A percentile compares a stretch with the other conserved stretches of the same genome.
Evolutionary conservation across 2,113 vertebrate genomes (phyloP).

Genomic region (Anoura caudifer): DNA sequence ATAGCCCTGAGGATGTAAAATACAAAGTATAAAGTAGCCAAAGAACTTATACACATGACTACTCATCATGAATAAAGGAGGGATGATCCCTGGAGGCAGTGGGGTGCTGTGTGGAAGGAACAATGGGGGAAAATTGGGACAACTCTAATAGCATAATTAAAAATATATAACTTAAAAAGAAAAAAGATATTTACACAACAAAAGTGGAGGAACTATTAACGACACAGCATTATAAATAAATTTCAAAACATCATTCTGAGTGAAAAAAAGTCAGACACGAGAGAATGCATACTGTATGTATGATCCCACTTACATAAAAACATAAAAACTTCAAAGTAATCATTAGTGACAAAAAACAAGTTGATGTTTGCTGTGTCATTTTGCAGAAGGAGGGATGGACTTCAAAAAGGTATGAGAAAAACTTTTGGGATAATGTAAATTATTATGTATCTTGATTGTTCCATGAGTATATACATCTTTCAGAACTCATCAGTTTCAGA

Average conservation of each 20-base stretch:
- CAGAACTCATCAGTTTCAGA: neutral
- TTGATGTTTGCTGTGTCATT: neutral
- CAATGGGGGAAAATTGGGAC: no score
- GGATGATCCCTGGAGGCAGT: no score
- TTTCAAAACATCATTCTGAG: neutral
- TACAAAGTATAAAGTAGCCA: no score
- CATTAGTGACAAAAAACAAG: neutral
- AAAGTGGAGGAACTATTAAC: neutral
- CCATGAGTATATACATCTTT: neutral
- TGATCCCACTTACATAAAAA: neutral
- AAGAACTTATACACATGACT: no score
- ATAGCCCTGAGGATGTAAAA: no score
- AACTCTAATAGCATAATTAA: no score
- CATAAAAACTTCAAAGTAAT: neutral
- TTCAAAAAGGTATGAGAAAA: neutral
- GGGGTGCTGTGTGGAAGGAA: no score
- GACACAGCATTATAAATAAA: neutral
- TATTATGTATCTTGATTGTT: neutral
- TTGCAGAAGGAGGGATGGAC: neutral
- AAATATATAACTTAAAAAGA: no score
- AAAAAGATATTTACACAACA: neutral
- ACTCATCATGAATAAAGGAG: no score
- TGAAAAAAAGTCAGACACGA: neutral
- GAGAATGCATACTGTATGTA: neutral
- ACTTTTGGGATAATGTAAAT: neutral